phyloP scores from a whole-genome alignment of 2,888 invertebrate species.

The Buathra laborator region DNA sequence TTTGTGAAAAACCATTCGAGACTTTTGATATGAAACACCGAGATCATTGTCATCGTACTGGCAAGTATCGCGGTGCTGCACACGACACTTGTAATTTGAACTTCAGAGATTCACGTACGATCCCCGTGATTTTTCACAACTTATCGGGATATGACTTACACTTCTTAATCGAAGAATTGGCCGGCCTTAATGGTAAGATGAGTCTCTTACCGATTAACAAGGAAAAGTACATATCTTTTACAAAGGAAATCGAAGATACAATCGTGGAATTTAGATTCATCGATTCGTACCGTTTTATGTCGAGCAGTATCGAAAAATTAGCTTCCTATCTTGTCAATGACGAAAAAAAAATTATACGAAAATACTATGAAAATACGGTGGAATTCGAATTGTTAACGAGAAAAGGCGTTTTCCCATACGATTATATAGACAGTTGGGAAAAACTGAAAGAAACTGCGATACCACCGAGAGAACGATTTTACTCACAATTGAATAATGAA shows the following conservation, averaged over 20 bases:
- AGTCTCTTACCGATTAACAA: conserved; percentile 75
- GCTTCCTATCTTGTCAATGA: conserved; percentile 46
- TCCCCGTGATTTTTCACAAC: too few species aligned
- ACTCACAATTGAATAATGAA: neutral
- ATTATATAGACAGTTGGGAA: conserved; percentile 71
- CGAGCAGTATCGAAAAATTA: conserved; percentile 68
- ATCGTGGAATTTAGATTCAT: conserved; percentile 70
- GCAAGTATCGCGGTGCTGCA: conserved; percentile 63
- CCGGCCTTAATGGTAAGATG: neutral
- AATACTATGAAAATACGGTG: conserved; percentile 15
- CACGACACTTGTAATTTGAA: conserved; percentile 69
- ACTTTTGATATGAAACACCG: neutral
- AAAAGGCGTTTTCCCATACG: conserved; percentile 79
- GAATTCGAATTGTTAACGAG: conserved; percentile 17
- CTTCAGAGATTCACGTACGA: conserved; percentile 39
- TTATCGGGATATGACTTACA: conserved; percentile 67
- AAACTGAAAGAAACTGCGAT: conserved; percentile 18
- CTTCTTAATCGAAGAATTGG: conserved; percentile 10
- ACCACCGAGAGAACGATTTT: conserved; percentile 21
- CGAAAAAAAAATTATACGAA: conserved; percentile 36
- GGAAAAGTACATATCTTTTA: conserved; percentile 79
- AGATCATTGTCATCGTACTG: conserved; percentile 13
- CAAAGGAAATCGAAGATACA: conserved; percentile 63
- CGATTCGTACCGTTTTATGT: conserved; percentile 78
- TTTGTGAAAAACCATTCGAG: neutral